Base-by-base conservation (phyloP, 1,140 invertebrate species). In the Chrysopa pallens region DNA sequence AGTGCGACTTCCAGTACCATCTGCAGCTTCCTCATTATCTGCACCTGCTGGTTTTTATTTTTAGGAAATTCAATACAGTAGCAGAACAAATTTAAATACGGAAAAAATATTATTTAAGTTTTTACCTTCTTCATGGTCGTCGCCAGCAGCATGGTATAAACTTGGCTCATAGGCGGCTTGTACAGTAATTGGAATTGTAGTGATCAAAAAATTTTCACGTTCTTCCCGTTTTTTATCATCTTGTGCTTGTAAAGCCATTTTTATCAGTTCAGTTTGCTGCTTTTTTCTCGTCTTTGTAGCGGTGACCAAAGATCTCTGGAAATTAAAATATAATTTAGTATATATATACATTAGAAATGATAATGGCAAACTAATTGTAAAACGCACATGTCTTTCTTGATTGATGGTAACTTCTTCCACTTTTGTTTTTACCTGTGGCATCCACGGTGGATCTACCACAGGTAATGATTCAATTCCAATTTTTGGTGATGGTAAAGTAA, bases 391-490 rank as follows among this genome's bases (percentile, higher is more conserved):
- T 66, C 91, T 78, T 57, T 98, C 93, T 62, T 98, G 92, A 65
- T 93, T 97, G n/a, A 98, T 76, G 0, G 93, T 94, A 43, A 98
- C 91, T 69, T 98, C 94, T 69, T 98, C 93, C 23, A 98, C 91
- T 67, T 98, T 98, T 1, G 90, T 90, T 63, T 96, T 96, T 11
- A 91, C 86, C 57, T 92, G 81, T 0, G 96, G 90, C 74, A 91
- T 90, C 95, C 95, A 99, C 0, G 95, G 94, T 13, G 96, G 93
- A 69, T 98, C 95, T 0, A 97, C 88, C 2, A 98, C 90, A 2
- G 88, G 84, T 44, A 91, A 64, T 28, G 83, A 88, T 60, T 94
- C 89, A 15, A 91, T 87, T 6, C 95, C 95, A 50, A 99, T 97
- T 62, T 95, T 94, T 0, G 96, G 96, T 1, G 94, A 98, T 0